Base-by-base conservation (phyloP, 1,140 invertebrate genomes). In the Agrilus planipennis region DNA sequence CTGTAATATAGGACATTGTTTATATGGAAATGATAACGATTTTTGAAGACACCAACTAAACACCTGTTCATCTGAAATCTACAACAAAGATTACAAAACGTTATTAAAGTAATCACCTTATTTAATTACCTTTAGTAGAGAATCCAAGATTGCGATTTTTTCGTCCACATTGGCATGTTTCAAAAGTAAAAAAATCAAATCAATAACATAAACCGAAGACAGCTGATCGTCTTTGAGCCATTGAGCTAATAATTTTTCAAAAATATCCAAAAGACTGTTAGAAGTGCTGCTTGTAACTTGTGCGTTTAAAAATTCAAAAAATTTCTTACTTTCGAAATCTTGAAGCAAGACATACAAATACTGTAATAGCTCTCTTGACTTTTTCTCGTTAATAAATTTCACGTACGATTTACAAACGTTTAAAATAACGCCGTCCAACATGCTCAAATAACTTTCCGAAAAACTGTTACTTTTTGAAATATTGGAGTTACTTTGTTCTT, bases 151-250 rank as follows among this genome's bases (percentile, higher is more conserved):
- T 10, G 51, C 49, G 34, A 66, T 50, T 44, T 72, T 71, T 21
- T 72, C 62, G 2, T 52, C 45, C 15, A 62, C 50, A 30, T 62
- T 49, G 34, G 73, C 52, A 46, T 71, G 65, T 23, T 60, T 65
- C 11, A 76, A 56, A 19, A 79, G 53, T 39, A 64, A 63, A 51
- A 80, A 78, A 41, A 73, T 65, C 12, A 81, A 64, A 49, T 73
- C 66, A 5, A 79, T 55, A 3, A 74, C 47, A 38, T 55, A 47
- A 28, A 71, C 67, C 5, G 55, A 61, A 29, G 62, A 51, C 11
- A 68, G 58, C 7, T 58, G 52, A 19, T 58, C 57, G 25, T 57
- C 52, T 3, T 52, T 51, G 18, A 78, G 52, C 60, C 73, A 69
- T 0, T 51, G 50, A 11, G 58, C 62, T 30, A 77, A 59, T 31